Base-by-base conservation (phyloP, 2,888 invertebrate genomes). In the Ichneumoninae sp. region DNA sequence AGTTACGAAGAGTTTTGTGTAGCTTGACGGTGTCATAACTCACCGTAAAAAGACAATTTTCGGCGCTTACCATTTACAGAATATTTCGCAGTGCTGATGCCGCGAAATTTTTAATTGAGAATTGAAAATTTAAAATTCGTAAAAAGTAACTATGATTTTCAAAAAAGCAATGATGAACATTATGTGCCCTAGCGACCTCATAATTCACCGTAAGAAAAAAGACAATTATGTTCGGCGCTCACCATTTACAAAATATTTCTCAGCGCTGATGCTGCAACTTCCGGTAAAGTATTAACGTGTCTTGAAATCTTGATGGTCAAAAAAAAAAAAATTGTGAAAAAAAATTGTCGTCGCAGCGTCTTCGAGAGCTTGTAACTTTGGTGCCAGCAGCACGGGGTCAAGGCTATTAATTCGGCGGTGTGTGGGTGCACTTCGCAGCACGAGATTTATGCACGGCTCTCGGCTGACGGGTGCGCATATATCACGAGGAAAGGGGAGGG, bases 381-480 rank as follows among this genome's bases (percentile, higher is more conserved):
- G 82, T 79, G 76, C 84, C 82, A 79, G 84, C 40, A 83, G 85
- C 80, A 85, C 80, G 85, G 87, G 90, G 87, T 87, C 89, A 86
- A 83, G 84, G 86, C 87, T 89, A 89, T 91, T 90, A 90, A 91
- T 91, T 90, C 89, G 87, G 89, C 90, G 89, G 71, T 82, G 84
- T 84, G 84, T 84, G 84, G 84, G 87, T 88, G 90, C 88, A 87
- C 88, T 89, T 88, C 86, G 88, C 87, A 85, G 85, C 84, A 80
- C 82, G 86, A 89, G 91, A 91, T 91, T 91, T 91, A 91, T 90
- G 86, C 83, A 82, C 86, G 87, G 87, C 83, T 87, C 85, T 87
- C 87, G 89, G 89, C 86, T 90, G 91, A 91, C 91, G 87, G 88
- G 87, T 83, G 82, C 85, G 86, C 88, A 87, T 89, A 90, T 89